These are phyloP conservation scores for Mesorhabditis sp. DNA, from an alignment of 2,888 invertebrate species.

Conservation along the genomic window DNA sequence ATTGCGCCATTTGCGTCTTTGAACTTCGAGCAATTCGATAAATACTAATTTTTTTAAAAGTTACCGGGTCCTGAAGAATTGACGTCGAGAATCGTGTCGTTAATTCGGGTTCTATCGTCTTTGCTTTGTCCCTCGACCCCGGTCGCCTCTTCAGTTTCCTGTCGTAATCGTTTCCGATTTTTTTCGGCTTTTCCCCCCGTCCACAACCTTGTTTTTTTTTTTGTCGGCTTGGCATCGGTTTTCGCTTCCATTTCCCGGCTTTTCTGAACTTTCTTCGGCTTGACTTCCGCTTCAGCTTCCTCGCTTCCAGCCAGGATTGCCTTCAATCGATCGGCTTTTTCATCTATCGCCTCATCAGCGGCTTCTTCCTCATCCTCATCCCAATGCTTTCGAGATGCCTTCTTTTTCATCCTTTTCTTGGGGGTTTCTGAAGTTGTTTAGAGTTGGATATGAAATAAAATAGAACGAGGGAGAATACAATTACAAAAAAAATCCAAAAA, in stretches of 20 bases:
- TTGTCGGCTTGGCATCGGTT: background rate
- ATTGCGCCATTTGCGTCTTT: too few species aligned
- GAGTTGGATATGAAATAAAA: too few species aligned
- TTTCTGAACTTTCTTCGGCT: background rate
- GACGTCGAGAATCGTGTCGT: too few species aligned
- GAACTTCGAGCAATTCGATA: too few species aligned
- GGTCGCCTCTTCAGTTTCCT: background rate
- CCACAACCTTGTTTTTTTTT: background rate
- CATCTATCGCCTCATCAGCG: background rate
- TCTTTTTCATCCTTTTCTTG: background rate
- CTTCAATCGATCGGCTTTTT: background rate
- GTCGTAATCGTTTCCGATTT: background rate
- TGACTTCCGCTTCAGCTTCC: background rate
- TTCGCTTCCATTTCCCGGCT: background rate
- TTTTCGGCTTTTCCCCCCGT: background rate
- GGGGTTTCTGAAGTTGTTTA: background rate
- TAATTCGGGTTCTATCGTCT: too few species aligned
- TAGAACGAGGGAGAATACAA: too few species aligned
- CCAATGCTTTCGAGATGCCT: background rate
- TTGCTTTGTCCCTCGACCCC: background rate
- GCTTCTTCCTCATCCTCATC: constrained; percentile 7
- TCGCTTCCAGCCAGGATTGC: background rate
- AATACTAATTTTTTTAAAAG: too few species aligned
- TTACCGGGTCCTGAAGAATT: too few species aligned
- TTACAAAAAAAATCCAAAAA: too few species aligned